A percentile compares a stretch with the other conserved stretches of the same genome.
These are phyloP conservation scores for Netelia inedita DNA, from an alignment of 2,888 invertebrate genomes.

Conservation along the genomic window DNA sequence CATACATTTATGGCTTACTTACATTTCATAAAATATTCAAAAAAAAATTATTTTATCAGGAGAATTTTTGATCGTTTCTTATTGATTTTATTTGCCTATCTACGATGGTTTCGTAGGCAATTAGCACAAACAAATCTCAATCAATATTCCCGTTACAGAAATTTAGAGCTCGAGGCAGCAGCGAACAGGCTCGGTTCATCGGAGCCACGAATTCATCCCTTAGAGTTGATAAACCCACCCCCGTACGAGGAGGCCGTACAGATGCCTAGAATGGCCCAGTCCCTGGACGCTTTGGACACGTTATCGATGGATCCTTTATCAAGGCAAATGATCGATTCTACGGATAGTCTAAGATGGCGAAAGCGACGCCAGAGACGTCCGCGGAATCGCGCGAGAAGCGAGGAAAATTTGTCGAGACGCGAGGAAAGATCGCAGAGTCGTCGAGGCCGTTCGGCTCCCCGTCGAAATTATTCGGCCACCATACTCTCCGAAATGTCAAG, in stretches of 20 bases:
- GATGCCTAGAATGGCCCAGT: slow-evolving; percentile 89
- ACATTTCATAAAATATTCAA: too few species aligned
- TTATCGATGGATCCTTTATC: slow-evolving; percentile 72
- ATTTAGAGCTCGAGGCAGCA: slow-evolving; percentile 74
- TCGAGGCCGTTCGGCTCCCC: slow-evolving; percentile 40
- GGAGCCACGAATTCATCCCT: slow-evolving; percentile 87
- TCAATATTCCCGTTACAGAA: slow-evolving; percentile 64
- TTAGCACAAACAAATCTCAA: too few species aligned
- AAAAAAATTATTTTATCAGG: too few species aligned
- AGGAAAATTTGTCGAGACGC: slow-evolving; percentile 78
- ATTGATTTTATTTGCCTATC: too few species aligned
- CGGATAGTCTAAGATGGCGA: slow-evolving; percentile 79
- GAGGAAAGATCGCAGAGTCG: slow-evolving; percentile 75
- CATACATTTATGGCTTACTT: too few species aligned
- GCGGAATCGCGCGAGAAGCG: slow-evolving; percentile 78
- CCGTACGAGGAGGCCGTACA: slow-evolving; percentile 92
- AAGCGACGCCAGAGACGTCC: slow-evolving; percentile 75
- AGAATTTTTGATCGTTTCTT: too few species aligned
- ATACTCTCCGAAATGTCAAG: slow-evolving; percentile 54
- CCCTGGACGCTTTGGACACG: slow-evolving; percentile 80
- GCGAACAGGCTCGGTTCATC: slow-evolving; percentile 62
- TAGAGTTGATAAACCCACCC: slow-evolving; percentile 89
- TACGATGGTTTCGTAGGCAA: too few species aligned
- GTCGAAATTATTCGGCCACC: slow-evolving; percentile 65
- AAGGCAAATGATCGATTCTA: slow-evolving; percentile 77